Percentiles rank a stretch among this genome's conserved stretches.
phyloP scores from a whole-genome alignment of 2,888 invertebrate species.

The Platypus cylindrus region DNA sequence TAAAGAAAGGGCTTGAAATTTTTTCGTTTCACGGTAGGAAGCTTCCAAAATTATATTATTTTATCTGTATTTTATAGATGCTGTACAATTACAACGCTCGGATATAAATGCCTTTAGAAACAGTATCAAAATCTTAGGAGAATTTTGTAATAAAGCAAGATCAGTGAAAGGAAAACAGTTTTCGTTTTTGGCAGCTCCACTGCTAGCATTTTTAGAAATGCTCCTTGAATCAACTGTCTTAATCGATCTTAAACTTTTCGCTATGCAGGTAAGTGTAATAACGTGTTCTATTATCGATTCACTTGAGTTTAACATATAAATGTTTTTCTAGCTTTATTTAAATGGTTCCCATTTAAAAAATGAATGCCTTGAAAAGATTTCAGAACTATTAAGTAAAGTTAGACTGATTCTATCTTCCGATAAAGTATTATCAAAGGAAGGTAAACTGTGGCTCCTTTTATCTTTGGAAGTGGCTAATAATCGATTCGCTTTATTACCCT shows the following conservation, averaged over 20 bases:
- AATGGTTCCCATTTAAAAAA: slow-evolving; percentile 29
- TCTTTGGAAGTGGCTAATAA: slow-evolving; percentile 33
- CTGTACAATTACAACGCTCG: slow-evolving; percentile 17
- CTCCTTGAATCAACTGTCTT: slow-evolving; percentile 31
- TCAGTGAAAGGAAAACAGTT: slow-evolving; percentile 23
- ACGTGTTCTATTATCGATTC: slow-evolving; percentile 2
- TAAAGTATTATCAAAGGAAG: slow-evolving; percentile 26
- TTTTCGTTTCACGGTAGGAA: not conserved
- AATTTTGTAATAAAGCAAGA: slow-evolving; percentile 29
- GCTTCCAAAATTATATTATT: too few relatives aligned
- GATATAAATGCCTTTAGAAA: slow-evolving; percentile 30
- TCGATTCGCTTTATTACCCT: slow-evolving; percentile 29
- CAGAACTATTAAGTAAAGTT: slow-evolving; percentile 28
- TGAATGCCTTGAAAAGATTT: slow-evolving; percentile 23
- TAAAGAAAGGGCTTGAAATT: too few relatives aligned
- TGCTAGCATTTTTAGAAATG: slow-evolving; percentile 32
- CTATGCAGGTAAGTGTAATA: slow-evolving; percentile 29
- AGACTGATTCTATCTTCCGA: slow-evolving; percentile 29
- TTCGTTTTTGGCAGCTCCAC: slow-evolving; percentile 25
- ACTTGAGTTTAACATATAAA: not conserved
- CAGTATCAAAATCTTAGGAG: slow-evolving; percentile 31
- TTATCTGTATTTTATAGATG: slow-evolving; percentile 18
- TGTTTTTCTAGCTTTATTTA: slow-evolving; percentile 28
- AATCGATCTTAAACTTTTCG: slow-evolving; percentile 33
- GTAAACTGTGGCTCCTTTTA: slow-evolving; percentile 33